Evolutionary conservation across 2,888 invertebrate genomes (phyloP), one percentile per base, ranked within the genome.

Genomic region (Dyspetes luteomarginatus): DNA sequence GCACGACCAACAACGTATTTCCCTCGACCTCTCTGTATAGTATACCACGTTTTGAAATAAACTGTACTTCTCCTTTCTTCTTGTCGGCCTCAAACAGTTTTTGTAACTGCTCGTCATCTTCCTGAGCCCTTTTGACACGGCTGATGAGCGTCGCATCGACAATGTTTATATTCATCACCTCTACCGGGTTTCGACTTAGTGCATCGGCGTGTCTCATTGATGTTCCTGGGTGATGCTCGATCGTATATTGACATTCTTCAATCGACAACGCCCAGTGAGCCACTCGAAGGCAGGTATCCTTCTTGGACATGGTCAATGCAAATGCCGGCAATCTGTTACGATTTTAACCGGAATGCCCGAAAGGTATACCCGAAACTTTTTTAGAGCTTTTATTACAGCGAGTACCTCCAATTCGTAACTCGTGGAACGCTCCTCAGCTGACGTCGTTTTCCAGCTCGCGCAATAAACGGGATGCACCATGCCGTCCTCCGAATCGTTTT

Each of bases 1-100:
- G 92, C 26, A 92, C 85, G 0, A 90, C 88, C 7, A 91, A n/a
- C 17, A 72, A 24, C 5, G 30, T 26, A 41, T 64, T 52, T 4
- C 71, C 81, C 1, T 62, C 58, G 0, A n/a, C 3, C 1, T 69
- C 71, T 15, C 41, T 62, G 45, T 81, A 83, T 26, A 84, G 15
- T 7, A 82, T 7, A n/a, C 55, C 64, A 19, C 58, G 30, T 17
- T 36, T 22, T n/a, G 26, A 2, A 22, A 41, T 36, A 3, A 48
- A 77, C 4, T 65, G 28, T n/a, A 5, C n/a, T 1, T 36, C 15
- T n/a, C 5, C 22, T 5, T 28, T 17, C 4, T 15, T 3, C 22
- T 41, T 36, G 0, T 24, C 52, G 41, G 28, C 19, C 0, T 60
- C 30, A 4, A 30, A 2, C 7, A 64, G 4, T 4, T 52, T 15